Percentiles rank a stretch among this genome's conserved stretches.
phyloP scores from a whole-genome alignment of 2,888 invertebrate species.

The Temnothorax rugatulus region DNA sequence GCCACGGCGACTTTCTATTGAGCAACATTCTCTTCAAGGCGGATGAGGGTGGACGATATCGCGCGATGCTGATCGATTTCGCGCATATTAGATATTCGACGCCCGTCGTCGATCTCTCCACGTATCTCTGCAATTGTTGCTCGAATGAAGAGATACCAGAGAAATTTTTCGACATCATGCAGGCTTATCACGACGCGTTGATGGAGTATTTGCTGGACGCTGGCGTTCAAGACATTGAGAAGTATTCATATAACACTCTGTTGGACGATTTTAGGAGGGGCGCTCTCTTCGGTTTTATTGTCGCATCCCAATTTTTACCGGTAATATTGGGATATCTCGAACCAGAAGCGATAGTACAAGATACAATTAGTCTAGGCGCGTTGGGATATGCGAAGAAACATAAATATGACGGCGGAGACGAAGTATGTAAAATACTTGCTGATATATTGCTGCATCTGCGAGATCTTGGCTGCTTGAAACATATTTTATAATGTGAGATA shows the following conservation, averaged over 20 bases:
- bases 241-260: constrained; percentile 76
- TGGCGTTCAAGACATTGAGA: constrained; percentile 69
- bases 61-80: constrained; percentile 77
- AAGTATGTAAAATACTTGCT: constrained; percentile 74
- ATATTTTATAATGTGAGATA: constrained; percentile 44
- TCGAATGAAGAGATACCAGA: constrained; percentile 56
- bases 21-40: constrained; percentile 36
- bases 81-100: constrained; percentile 77
- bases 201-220: constrained; percentile 66
- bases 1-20: constrained; percentile 82
- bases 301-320: constrained; percentile 68
- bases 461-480: constrained; percentile 74
- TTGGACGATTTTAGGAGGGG: constrained; percentile 76
- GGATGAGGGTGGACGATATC: constrained; percentile 36
- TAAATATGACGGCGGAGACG: constrained; percentile 73
- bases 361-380: neutral
- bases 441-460: constrained; percentile 79
- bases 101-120: constrained; percentile 73
- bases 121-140: constrained; percentile 70
- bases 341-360: neutral
- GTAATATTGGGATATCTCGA: constrained; percentile 19
- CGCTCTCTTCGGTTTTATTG: constrained; percentile 76
- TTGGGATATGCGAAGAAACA: neutral
- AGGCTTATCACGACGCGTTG: constrained; percentile 77
- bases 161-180: constrained; percentile 71